phyloP scores from a whole-genome alignment of 2,113 vertebrate genomes.

The Corythornis madagascariensis region DNA sequence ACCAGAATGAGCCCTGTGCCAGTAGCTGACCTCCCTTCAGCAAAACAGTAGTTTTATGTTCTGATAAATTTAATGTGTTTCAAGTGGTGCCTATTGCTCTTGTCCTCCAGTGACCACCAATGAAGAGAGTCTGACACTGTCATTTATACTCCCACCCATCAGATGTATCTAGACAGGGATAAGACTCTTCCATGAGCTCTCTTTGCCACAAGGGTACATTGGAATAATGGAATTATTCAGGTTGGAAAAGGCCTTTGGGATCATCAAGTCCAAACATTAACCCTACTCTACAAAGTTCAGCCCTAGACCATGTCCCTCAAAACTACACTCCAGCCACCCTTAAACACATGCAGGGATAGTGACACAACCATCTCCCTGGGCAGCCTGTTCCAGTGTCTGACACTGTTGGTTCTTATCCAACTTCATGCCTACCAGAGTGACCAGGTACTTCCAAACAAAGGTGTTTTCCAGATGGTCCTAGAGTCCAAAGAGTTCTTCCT shows the following conservation, averaged over 20 bases:
- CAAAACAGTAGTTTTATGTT: background rate
- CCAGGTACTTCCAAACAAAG: background rate
- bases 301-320: no score
- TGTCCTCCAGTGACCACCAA: background rate
- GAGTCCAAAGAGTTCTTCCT: background rate
- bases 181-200: no score
- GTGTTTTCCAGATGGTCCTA: background rate
- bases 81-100: background rate
- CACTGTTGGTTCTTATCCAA: background rate
- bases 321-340: no score
- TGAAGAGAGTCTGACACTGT: background rate
- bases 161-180: background rate
- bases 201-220: background rate
- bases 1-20: background rate
- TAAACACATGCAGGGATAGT: no score
- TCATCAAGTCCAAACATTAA: no score
- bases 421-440: background rate
- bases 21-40: background rate
- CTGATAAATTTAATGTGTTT: background rate
- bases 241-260: no score
- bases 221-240: no score
- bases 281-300: no score
- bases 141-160: background rate
- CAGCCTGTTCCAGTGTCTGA: no score
- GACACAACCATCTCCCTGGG: no score